Conservation (phyloP, 2,113 vertebrate genomes). For the Illadopsis cleaveri region DNA sequence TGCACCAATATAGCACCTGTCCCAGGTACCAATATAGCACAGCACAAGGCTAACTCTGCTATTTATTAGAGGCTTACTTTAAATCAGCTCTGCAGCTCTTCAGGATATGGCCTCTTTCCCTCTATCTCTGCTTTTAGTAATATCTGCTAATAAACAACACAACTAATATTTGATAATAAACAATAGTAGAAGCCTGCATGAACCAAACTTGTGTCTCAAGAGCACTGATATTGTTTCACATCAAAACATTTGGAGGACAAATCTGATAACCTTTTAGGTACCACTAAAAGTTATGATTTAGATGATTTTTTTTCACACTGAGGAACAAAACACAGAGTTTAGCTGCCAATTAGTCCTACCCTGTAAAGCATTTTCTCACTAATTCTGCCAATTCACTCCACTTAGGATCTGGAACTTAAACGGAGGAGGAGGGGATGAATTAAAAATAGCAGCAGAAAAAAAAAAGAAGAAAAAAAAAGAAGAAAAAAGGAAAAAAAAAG, state of each 20-base stretch:
- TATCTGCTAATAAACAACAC: background rate
- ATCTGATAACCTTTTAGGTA: background rate
- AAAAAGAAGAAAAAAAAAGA: background rate
- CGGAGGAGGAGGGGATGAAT: background rate
- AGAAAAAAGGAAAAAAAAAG: background rate
- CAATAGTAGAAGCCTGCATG: background rate
- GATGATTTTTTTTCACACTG: background rate
- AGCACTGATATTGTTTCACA: background rate
- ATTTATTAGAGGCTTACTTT: background rate
- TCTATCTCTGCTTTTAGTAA: background rate
- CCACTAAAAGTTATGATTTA: background rate
- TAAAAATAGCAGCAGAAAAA: conserved; percentile 53
- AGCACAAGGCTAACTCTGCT: background rate
- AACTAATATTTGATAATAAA: conserved; percentile 8
- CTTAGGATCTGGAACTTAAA: conserved; percentile 20
- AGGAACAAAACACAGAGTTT: background rate
- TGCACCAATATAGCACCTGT: background rate
- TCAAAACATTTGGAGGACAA: background rate
- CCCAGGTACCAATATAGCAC: background rate
- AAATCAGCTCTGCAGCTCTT: conserved; percentile 22
- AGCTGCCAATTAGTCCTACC: background rate
- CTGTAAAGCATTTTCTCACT: background rate
- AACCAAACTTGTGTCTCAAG: background rate
- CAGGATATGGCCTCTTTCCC: background rate
- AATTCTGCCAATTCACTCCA: background rate